Evolutionary conservation across 2,113 vertebrate species (phyloP).

Genomic region (Serinus canaria): DNA sequence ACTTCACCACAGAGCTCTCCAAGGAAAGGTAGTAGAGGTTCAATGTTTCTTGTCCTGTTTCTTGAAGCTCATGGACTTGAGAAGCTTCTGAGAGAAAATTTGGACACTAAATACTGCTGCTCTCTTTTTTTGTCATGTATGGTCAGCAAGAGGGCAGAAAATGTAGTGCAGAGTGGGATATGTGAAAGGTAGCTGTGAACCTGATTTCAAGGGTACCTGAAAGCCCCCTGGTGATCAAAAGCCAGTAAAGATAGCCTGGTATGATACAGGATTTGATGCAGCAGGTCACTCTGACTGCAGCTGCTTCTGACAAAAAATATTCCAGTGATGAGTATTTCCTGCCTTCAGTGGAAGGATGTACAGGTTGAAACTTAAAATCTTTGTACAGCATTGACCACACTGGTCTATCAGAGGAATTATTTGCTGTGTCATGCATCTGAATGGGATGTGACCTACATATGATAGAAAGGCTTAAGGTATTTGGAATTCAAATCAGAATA

Average conservation of each 20-base stretch:
- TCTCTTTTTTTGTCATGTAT: background rate
- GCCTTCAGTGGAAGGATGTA: background rate
- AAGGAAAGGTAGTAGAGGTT: constrained; percentile 85
- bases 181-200: background rate
- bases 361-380: background rate
- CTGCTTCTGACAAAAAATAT: background rate
- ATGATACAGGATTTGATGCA: background rate
- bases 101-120: background rate
- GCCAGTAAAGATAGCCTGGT: background rate
- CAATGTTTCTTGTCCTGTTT: background rate
- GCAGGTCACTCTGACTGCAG: background rate
- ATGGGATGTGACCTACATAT: background rate
- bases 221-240: background rate
- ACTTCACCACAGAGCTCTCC: constrained; percentile 96
- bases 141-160: background rate
- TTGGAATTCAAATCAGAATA: background rate
- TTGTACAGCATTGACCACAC: background rate
- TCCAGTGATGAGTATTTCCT: background rate
- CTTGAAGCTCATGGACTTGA: background rate
- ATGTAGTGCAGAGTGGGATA: background rate
- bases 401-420: background rate
- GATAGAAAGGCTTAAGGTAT: background rate
- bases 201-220: background rate
- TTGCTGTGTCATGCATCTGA: background rate
- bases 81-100: background rate